Evolutionary conservation across 2,888 invertebrate species (phyloP), one percentile per base, ranked within the genome.

Genomic region (Nomada ruficornis): DNA sequence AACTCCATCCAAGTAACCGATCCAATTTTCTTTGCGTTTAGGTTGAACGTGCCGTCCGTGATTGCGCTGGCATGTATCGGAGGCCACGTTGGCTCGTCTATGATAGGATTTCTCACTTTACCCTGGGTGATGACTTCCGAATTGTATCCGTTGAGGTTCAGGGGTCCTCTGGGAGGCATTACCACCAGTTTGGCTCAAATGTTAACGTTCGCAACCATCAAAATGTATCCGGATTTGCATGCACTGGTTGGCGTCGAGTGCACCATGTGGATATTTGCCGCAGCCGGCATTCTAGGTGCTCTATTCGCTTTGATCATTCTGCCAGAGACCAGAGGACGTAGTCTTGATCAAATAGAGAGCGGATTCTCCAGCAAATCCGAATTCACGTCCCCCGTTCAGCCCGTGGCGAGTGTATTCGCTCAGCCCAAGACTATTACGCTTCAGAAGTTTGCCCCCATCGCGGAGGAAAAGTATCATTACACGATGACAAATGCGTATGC

Each of bases 51-150:
- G 15, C 87, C 92, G 4, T 90, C 94, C 0, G 94, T 94, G 90
- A 86, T 95, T 20, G 95, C 95, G 42, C 90, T 96, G 3, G 94
- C 96, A 0, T 96, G 96, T 85, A 95, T 97, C 0, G 93, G 96
- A 44, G 94, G 96, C 20, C 96, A 97, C 91, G 96, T 97, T 0
- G 95, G 96, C 0, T 96, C 96, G 89, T 96, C 96, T 82, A 97
- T 96, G 96, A 95, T 96, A 1, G 97, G 97, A 0, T 96, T 96
- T 92, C 92, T 97, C 0, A 97, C 96, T 36, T 94, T 97, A 5
- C 97, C 97, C 0, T 97, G 96, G 96, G 96, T 97, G 44, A 96
- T 97, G 95, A 96, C 96, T 0, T 96, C 96, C 1, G 97, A 97
- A 89, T 91, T 97, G 60, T 97, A 96, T 88, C 96, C 96, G 2